Evolutionary conservation across 1,140 invertebrate genomes (phyloP).

Genomic region (Hylyphantes graminicola): DNA sequence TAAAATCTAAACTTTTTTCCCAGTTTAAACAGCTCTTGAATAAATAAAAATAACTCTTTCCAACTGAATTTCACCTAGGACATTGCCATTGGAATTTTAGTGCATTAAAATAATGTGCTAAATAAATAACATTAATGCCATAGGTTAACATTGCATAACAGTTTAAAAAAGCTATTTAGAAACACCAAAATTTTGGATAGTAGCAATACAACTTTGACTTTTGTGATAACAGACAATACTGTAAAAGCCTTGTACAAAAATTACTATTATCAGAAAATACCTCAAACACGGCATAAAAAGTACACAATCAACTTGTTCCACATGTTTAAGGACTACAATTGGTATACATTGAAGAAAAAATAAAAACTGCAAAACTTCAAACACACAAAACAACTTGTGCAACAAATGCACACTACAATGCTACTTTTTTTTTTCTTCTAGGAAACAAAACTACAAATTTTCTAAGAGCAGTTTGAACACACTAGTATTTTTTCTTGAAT

Average conservation of each 20-base stretch:
- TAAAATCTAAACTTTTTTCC: neutral
- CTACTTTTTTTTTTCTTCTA: too few relatives aligned
- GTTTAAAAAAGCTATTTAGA: constrained; percentile 50
- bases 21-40: neutral
- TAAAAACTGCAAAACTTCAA: constrained; percentile 4
- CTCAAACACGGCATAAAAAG: constrained; percentile 57
- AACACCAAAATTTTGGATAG: constrained; percentile 33
- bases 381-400: constrained; percentile 3
- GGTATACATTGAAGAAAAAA: constrained; percentile 26
- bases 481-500: neutral
- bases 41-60: neutral
- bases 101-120: constrained; percentile 17
- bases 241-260: constrained; percentile 54
- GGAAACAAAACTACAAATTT: neutral
- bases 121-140: constrained; percentile 30
- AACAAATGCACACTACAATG: constrained; percentile 20
- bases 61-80: constrained; percentile 1
- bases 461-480: neutral
- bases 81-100: constrained; percentile 34
- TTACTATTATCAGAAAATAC: constrained; percentile 57
- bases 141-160: constrained; percentile 49
- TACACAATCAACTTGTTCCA: constrained; percentile 41
- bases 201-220: constrained; percentile 45
- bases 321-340: constrained; percentile 33
- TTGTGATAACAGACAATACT: constrained; percentile 52